A percentile compares a stretch with the other conserved stretches of the same genome.
Conservation (phyloP, 1,140 invertebrate species). For the Drosophila parvula region DNA sequence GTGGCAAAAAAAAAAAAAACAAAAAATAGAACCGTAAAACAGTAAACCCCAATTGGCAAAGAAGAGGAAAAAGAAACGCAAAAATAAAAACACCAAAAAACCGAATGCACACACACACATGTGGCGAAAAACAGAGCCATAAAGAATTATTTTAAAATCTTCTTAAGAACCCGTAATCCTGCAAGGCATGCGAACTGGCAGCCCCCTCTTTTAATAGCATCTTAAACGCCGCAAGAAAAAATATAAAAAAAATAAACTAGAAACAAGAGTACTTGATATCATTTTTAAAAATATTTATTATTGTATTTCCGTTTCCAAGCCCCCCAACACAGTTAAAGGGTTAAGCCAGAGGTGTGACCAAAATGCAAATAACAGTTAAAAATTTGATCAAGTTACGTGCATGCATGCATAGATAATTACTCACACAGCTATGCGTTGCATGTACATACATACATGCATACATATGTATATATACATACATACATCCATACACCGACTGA, state of each 20-base stretch:
- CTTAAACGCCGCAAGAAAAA: too few relatives aligned
- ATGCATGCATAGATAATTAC: conserved; percentile 27
- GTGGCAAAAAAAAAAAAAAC: conserved; percentile 9
- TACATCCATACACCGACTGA: not conserved
- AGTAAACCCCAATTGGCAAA: conserved; percentile 5
- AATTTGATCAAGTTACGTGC: conserved; percentile 21
- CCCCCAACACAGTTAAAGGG: not conserved
- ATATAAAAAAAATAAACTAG: too few relatives aligned
- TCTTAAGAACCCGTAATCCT: not conserved
- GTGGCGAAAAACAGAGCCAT: conserved; percentile 1
- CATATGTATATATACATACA: not conserved
- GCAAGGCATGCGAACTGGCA: not conserved
- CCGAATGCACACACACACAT: conserved; percentile 1
- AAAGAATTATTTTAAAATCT: conserved; percentile 4
- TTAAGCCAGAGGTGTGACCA: conserved; percentile 10
- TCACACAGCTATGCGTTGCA: conserved; percentile 7
- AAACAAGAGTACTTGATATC: too few relatives aligned
- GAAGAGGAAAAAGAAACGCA: not conserved
- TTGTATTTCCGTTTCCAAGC: not conserved
- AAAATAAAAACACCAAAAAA: conserved; percentile 19
- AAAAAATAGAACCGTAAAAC: not conserved
- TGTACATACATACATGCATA: not conserved
- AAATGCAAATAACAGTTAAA: conserved; percentile 33
- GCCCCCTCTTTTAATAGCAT: too few relatives aligned
- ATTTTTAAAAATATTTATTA: too few relatives aligned